These are phyloP conservation scores for Phania funesta DNA, from an alignment of 2,888 invertebrate species.

Conservation along the genomic window DNA sequence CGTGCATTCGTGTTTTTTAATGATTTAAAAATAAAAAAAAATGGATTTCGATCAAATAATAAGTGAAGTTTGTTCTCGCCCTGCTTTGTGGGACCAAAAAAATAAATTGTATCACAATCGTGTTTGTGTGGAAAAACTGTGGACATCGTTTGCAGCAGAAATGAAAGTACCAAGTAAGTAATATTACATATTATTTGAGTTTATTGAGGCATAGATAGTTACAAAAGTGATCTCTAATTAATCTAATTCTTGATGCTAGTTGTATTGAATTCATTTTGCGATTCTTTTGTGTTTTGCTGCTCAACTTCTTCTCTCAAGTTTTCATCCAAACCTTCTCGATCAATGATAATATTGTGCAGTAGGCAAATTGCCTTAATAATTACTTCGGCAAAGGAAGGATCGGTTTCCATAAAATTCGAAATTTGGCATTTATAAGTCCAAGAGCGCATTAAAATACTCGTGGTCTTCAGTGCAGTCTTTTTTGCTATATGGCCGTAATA, in stretches of 20 bases:
- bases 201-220: constrained; percentile 47
- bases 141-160: constrained; percentile 38
- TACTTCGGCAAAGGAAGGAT: constrained; percentile 29
- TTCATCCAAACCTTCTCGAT: constrained; percentile 41
- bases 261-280: constrained; percentile 39
- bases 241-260: constrained; percentile 40
- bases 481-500: constrained; percentile 49
- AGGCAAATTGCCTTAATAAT: constrained; percentile 44
- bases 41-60: constrained; percentile 24
- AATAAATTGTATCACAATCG: constrained; percentile 34
- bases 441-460: constrained; percentile 52
- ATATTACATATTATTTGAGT: constrained; percentile 36
- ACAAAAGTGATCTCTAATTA: constrained; percentile 49
- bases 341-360: constrained; percentile 58
- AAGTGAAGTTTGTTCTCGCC: constrained; percentile 37
- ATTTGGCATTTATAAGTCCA: constrained; percentile 48
- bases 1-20: neutral
- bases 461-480: constrained; percentile 42
- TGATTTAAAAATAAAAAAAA: constrained; percentile 7
- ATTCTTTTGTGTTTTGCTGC: constrained; percentile 37
- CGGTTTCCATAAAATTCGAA: constrained; percentile 34
- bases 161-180: constrained; percentile 40
- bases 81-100: constrained; percentile 38
- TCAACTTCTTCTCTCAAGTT: constrained; percentile 4
- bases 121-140: constrained; percentile 38